These are phyloP conservation scores for Agrochola lota DNA, from an alignment of 2,888 invertebrate species.

Conservation along the genomic window DNA sequence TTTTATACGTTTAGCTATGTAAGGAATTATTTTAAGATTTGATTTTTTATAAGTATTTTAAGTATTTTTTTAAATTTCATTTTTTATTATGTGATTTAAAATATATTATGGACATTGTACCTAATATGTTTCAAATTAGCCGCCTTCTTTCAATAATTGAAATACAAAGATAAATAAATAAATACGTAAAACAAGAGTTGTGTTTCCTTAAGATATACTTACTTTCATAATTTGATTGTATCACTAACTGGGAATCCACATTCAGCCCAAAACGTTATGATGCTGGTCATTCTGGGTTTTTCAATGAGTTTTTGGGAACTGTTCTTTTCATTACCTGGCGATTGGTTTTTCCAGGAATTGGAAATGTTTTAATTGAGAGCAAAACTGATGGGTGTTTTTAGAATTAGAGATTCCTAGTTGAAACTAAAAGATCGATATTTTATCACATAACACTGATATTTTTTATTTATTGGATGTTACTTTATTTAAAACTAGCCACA, in stretches of 20 bases:
- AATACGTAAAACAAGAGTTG: not conserved
- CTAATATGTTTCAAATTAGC: slow-evolving; percentile 64
- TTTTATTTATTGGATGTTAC: not conserved
- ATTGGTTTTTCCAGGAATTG: not conserved
- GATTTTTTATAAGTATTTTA: slow-evolving; percentile 42
- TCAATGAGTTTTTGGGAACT: not conserved
- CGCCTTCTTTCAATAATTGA: slow-evolving; percentile 56
- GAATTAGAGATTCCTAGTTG: not conserved
- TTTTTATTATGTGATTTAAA: slow-evolving; percentile 61
- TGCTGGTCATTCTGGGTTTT: not conserved
- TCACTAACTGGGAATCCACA: too few species aligned
- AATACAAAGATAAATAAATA: slow-evolving; percentile 50
- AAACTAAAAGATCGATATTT: not conserved
- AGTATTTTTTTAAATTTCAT: slow-evolving; percentile 33
- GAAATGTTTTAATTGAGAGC: not conserved
- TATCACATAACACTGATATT: not conserved
- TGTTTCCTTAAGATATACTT: not conserved
- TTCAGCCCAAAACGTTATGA: too few species aligned
- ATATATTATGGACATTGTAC: slow-evolving; percentile 55
- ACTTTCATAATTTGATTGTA: not conserved
- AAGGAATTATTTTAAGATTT: slow-evolving; percentile 37
- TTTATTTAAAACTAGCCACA: not conserved
- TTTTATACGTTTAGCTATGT: slow-evolving; percentile 23
- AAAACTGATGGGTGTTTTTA: not conserved
- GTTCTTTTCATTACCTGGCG: not conserved